Evolutionary conservation across 2,888 invertebrate species (phyloP).

Genomic region (Xestia sexstrigata): DNA sequence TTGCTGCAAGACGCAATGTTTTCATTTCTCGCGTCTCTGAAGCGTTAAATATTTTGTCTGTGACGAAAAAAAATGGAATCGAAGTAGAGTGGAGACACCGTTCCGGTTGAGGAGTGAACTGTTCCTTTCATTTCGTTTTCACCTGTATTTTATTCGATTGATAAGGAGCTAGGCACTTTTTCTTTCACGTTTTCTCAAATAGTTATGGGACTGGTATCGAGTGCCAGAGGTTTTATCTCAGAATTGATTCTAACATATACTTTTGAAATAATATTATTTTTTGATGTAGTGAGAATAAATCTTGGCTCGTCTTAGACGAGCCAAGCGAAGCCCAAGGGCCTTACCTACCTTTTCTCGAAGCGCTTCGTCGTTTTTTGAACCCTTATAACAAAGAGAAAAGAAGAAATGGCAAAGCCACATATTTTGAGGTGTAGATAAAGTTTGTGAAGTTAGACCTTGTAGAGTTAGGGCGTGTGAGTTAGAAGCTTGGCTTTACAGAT

Average conservation of each 20-base stretch:
- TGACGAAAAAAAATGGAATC: constrained; percentile 15
- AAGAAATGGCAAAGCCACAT: no score
- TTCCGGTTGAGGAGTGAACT: constrained; percentile 24
- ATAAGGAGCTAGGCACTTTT: constrained; percentile 9
- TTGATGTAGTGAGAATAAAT: background rate
- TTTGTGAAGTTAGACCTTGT: no score
- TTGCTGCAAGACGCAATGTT: constrained; percentile 8
- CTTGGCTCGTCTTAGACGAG: no score
- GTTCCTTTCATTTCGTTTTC: constrained; percentile 22
- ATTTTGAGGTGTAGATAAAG: no score
- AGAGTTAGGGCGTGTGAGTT: no score
- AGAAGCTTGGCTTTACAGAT: no score
- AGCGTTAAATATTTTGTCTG: constrained; percentile 32
- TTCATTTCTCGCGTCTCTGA: constrained; percentile 25
- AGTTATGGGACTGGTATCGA: constrained; percentile 35
- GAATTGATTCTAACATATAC: background rate
- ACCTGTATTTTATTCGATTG: constrained; percentile 24
- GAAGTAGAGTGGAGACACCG: constrained; percentile 20
- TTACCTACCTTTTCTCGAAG: no score
- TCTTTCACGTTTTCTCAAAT: constrained; percentile 17
- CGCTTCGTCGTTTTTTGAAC: no score
- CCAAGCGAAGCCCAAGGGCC: no score
- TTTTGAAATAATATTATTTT: background rate
- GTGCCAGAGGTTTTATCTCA: background rate
- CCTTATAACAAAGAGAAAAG: no score